Percentiles rank a stretch among this genome's conserved stretches.
phyloP scores from a whole-genome alignment of 1,140 invertebrate species.

The Diplogasteroides magnus region DNA sequence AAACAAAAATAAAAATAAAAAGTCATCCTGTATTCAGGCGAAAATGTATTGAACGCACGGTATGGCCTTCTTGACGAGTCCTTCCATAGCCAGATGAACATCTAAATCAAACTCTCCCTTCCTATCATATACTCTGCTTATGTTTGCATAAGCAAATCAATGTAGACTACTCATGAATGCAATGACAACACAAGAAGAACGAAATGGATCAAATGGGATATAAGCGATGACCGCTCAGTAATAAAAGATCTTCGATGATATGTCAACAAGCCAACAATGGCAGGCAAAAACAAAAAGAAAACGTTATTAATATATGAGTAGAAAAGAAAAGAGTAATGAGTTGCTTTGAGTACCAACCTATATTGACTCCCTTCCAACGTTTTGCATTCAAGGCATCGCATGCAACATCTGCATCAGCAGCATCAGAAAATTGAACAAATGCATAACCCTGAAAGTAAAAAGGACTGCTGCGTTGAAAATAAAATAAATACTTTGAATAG shows the following conservation, averaged over 20 bases:
- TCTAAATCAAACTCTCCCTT: constrained; percentile 8
- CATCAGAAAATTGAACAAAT: constrained; percentile 25
- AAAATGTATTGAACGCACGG: no score
- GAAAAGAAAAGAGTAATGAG: constrained; percentile 1
- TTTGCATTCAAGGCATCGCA: constrained; percentile 20
- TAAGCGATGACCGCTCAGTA: neutral
- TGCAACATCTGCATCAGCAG: constrained; percentile 15
- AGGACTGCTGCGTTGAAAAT: neutral
- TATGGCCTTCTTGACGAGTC: constrained; percentile 7
- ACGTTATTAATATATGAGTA: neutral
- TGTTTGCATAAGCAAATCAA: no score
- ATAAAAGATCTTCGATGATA: neutral
- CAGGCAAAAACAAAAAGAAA: constrained; percentile 1
- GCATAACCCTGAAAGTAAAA: constrained; percentile 23
- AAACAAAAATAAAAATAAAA: no score
- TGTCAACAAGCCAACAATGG: neutral
- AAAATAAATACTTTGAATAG: constrained; percentile 15
- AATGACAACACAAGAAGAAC: no score
- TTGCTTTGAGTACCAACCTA: constrained; percentile 12
- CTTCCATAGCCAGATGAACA: constrained; percentile 28
- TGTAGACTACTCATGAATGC: no score
- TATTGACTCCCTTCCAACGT: constrained; percentile 16
- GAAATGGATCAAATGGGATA: neutral
- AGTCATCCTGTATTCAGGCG: no score
- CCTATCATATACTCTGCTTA: no score